phyloP scores from a whole-genome alignment of 2,888 invertebrate genomes.

The Caenorhabditis sp. region DNA sequence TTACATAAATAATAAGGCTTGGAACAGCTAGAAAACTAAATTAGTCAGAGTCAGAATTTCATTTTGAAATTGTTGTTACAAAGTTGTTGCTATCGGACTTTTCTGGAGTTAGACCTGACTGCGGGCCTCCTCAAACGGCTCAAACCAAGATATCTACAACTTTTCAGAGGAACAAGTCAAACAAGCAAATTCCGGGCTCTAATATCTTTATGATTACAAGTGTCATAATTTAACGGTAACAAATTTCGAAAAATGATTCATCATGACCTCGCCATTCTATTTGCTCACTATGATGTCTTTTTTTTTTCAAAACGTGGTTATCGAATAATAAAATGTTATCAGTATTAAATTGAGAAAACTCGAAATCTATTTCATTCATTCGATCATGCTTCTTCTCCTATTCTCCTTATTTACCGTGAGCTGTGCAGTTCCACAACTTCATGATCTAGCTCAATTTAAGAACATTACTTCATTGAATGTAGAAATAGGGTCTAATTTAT shows the following conservation, averaged over 20 bases:
- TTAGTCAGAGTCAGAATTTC: too few relatives aligned
- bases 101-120: too few relatives aligned
- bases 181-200: too few relatives aligned
- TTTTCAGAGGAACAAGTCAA: too few relatives aligned
- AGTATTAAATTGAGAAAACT: not conserved
- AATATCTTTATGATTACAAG: too few relatives aligned
- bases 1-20: too few relatives aligned
- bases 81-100: too few relatives aligned
- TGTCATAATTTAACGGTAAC: too few relatives aligned
- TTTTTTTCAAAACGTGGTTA: not conserved
- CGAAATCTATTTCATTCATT: not conserved
- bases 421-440: not conserved
- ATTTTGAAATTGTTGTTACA: too few relatives aligned
- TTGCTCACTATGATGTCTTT: not conserved
- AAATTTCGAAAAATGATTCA: not conserved
- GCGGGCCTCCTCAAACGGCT: too few relatives aligned
- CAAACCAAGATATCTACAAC: too few relatives aligned
- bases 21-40: too few relatives aligned
- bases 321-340: not conserved
- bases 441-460: not conserved
- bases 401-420: not conserved
- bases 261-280: not conserved
- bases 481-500: conserved; percentile 19
- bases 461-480: not conserved
- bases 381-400: not conserved